Percentiles rank a stretch among this genome's conserved stretches.
These are phyloP conservation scores for Gracilinanus agilis DNA, from an alignment of 2,113 vertebrate genomes.

Conservation along the genomic window DNA sequence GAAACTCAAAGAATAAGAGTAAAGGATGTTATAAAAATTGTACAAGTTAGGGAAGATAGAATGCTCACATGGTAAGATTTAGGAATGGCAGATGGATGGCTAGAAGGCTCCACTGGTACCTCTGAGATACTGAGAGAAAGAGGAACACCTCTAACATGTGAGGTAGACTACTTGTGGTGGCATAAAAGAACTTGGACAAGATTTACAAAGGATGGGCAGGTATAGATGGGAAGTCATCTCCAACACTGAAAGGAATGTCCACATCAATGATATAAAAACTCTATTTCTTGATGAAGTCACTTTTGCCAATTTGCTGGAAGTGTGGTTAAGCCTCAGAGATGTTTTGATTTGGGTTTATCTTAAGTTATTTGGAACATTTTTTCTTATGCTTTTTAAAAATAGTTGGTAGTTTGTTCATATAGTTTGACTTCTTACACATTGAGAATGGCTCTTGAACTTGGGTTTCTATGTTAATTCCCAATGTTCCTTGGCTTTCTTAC, in stretches of 20 bases:
- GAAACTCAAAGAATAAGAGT: not conserved
- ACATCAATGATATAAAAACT: not conserved
- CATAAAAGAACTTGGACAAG: not conserved
- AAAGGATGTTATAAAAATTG: not conserved
- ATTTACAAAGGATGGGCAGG: not conserved
- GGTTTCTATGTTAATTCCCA: not conserved
- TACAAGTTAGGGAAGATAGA: not conserved
- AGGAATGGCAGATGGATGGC: not conserved
- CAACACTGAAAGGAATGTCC: not conserved
- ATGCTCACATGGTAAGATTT: not conserved
- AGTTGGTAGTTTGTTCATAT: not conserved
- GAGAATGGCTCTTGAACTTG: not conserved
- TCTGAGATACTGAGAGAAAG: not conserved
- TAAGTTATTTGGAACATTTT: not conserved
- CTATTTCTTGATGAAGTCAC: not conserved
- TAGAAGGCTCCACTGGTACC: not conserved
- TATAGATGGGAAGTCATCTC: not conserved
- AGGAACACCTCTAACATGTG: not conserved
- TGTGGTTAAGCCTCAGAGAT: not conserved
- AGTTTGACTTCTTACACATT: not conserved
- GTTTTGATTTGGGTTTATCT: not conserved
- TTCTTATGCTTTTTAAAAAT: not conserved
- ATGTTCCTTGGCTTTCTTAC: not conserved
- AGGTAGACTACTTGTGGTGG: not conserved
- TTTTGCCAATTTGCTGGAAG: not conserved